Evolutionary conservation across 2,797 vertebrate genomes (phyloP).

Genomic region (Halcyon chelicuti): DNA sequence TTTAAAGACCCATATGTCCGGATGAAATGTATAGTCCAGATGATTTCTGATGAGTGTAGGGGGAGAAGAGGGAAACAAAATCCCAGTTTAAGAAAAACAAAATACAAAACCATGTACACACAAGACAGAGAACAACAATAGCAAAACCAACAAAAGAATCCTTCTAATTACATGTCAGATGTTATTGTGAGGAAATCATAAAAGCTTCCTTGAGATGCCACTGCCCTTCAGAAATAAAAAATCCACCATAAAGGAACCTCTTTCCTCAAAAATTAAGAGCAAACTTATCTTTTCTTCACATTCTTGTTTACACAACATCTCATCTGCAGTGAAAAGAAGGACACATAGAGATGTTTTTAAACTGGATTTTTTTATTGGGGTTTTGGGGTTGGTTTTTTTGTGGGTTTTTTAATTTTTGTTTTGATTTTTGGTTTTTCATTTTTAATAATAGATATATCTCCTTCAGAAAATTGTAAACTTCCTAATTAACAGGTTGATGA

Average conservation of each 20-base stretch:
- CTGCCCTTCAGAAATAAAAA: background rate
- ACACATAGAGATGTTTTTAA: background rate
- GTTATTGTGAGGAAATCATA: background rate
- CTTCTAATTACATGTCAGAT: background rate
- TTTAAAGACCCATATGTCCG: background rate
- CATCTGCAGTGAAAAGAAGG: background rate
- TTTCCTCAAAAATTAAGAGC: background rate
- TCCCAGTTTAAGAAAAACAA: background rate
- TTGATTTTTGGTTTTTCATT: background rate
- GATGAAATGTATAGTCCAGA: background rate
- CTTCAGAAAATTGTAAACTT: background rate
- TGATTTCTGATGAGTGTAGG: background rate
- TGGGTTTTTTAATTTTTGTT: background rate
- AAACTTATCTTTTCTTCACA: background rate
- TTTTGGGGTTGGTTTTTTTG: background rate
- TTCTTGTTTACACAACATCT: background rate
- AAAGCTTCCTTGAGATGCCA: background rate
- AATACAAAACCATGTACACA: background rate
- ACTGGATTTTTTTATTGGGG: background rate
- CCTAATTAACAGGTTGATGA: background rate
- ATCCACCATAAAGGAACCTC: background rate
- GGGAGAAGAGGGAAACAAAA: background rate
- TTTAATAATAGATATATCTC: background rate
- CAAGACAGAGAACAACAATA: background rate
- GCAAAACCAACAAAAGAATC: background rate